Percentiles rank a stretch among this genome's conserved stretches.
Evolutionary conservation across 2,888 invertebrate species (phyloP).

Genomic region (Tenthredo scrophulariae): DNA sequence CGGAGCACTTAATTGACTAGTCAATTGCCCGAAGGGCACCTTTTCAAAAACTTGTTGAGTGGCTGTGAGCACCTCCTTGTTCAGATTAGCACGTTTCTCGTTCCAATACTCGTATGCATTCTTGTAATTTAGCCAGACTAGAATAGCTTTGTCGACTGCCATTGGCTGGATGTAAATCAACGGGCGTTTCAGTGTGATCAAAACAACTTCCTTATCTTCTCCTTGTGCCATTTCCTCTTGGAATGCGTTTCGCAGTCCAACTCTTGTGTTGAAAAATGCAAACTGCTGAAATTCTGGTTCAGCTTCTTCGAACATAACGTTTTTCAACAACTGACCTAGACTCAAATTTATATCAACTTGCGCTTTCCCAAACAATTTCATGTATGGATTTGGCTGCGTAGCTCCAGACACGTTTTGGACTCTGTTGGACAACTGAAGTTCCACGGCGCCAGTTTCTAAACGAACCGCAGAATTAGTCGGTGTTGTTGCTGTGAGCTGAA

Average conservation of each 20-base stretch:
- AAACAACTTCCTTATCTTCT: slow-evolving; percentile 91
- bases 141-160: slow-evolving; percentile 98
- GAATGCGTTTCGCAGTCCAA: slow-evolving; percentile 90
- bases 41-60: slow-evolving; percentile 89
- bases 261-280: slow-evolving; percentile 98
- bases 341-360: slow-evolving; percentile 96
- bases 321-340: slow-evolving; percentile 95
- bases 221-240: slow-evolving; percentile 94
- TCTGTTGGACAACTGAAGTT: slow-evolving; percentile 95
- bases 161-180: slow-evolving; percentile 97
- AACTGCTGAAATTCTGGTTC: slow-evolving; percentile 98
- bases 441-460: slow-evolving; percentile 96
- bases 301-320: slow-evolving; percentile 97
- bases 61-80: slow-evolving; percentile 91
- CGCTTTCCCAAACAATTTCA: slow-evolving; percentile 88
- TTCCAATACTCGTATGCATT: slow-evolving; percentile 99
- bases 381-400: slow-evolving; percentile 81
- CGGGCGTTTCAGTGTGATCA: slow-evolving; percentile 95
- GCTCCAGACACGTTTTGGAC: slow-evolving; percentile 90
- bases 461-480: slow-evolving; percentile 98
- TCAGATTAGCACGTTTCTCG: slow-evolving; percentile 94
- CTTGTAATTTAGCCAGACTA: slow-evolving; percentile 99
- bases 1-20: slow-evolving; percentile 88
- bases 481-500: slow-evolving; percentile 98
- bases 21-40: slow-evolving; percentile 89